phyloP scores from a whole-genome alignment of 2,888 invertebrate genomes.

The Ochropleura leucogaster region DNA sequence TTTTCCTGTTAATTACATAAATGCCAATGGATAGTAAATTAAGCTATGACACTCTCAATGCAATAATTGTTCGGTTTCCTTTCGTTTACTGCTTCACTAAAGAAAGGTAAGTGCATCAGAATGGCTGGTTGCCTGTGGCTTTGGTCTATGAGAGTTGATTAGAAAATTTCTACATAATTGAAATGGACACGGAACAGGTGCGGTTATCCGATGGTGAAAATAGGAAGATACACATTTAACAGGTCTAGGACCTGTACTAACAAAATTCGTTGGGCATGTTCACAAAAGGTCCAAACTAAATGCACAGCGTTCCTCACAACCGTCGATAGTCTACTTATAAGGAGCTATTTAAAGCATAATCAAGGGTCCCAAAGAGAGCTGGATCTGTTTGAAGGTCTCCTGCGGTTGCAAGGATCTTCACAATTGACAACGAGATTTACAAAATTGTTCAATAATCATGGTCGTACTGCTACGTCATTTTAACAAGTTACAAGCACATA shows the following conservation, averaged over 20 bases:
- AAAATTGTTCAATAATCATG: slow-evolving; percentile 32
- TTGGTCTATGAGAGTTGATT: too few species aligned
- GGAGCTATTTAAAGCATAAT: neutral
- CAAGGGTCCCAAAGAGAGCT: slow-evolving; percentile 29
- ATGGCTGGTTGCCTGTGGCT: too few species aligned
- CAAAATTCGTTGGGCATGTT: slow-evolving; percentile 11
- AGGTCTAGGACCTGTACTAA: neutral
- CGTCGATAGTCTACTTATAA: neutral
- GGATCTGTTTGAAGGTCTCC: slow-evolving; percentile 49
- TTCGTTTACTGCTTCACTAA: neutral
- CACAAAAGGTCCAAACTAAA: slow-evolving; percentile 9
- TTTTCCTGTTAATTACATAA: neutral
- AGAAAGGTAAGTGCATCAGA: too few species aligned
- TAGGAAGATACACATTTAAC: slow-evolving; percentile 5
- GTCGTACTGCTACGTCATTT: neutral
- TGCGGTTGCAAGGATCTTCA: slow-evolving; percentile 51
- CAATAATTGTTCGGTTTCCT: neutral
- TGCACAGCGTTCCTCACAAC: slow-evolving; percentile 7
- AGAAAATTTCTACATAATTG: too few species aligned
- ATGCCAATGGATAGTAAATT: too few species aligned
- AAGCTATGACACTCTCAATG: neutral
- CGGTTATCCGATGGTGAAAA: slow-evolving; percentile 11
- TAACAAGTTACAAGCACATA: neutral
- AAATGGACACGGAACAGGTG: slow-evolving; percentile 6
- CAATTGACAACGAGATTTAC: slow-evolving; percentile 33